Evolutionary conservation across 2,113 vertebrate genomes (phyloP).

Genomic region (Gobio gobio): DNA sequence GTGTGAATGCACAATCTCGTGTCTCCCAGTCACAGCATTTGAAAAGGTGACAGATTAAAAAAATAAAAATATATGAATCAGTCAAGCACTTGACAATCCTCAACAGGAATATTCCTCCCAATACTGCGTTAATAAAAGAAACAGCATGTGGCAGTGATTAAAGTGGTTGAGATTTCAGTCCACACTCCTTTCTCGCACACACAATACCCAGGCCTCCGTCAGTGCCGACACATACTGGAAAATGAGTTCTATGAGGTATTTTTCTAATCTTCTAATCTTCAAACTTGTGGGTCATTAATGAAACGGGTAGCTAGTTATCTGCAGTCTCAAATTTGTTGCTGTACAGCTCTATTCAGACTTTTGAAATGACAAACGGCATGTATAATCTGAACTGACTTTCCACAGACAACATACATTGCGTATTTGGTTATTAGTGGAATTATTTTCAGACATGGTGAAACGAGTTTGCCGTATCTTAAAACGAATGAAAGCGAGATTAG

Average conservation of each 20-base stretch:
- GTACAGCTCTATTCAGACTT: not conserved
- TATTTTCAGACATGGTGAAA: not conserved
- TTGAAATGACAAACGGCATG: not conserved
- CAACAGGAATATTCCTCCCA: slow-evolving; percentile 64
- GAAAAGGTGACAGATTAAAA: slow-evolving; percentile 79
- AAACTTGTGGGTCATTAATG: slow-evolving; percentile 30
- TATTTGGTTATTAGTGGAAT: not conserved
- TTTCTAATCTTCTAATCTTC: slow-evolving; percentile 26
- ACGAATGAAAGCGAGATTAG: not conserved
- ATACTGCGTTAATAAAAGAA: slow-evolving; percentile 67
- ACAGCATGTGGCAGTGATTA: slow-evolving; percentile 69
- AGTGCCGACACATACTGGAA: slow-evolving; percentile 31
- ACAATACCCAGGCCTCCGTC: slow-evolving; percentile 41
- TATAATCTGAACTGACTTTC: slow-evolving; percentile 2
- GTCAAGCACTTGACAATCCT: slow-evolving; percentile 69
- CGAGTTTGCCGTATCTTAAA: not conserved
- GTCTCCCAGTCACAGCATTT: slow-evolving; percentile 70
- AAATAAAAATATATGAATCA: slow-evolving; percentile 67
- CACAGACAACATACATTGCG: not conserved
- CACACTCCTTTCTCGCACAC: slow-evolving; percentile 46
- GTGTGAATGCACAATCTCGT: slow-evolving; percentile 49
- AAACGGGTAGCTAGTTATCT: not conserved
- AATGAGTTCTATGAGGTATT: slow-evolving; percentile 39
- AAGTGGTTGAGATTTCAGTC: slow-evolving; percentile 61
- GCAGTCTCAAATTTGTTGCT: not conserved